These are phyloP conservation scores for Ectemnius continuus DNA, from an alignment of 2,888 invertebrate genomes.

Conservation along the genomic window DNA sequence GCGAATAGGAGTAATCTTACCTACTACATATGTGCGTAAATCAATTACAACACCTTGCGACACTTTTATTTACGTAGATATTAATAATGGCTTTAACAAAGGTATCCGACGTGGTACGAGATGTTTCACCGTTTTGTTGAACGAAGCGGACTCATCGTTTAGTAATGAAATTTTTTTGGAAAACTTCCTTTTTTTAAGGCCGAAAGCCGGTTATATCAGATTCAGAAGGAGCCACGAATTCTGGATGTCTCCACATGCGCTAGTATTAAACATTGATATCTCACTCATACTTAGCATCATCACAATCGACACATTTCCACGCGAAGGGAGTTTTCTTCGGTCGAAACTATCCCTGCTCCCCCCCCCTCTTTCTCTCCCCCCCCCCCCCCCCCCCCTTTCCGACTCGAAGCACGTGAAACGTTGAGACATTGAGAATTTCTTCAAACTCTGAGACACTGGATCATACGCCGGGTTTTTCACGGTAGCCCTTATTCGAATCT, in stretches of 20 bases:
- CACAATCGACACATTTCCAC: neutral
- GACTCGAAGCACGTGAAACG: neutral
- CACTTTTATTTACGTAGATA: slow-evolving; percentile 23
- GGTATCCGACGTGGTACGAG: slow-evolving; percentile 6
- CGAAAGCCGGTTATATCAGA: too few species aligned
- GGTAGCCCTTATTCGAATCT: slow-evolving; percentile 33
- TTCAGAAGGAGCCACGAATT: neutral
- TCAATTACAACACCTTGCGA: slow-evolving; percentile 20
- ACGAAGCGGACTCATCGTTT: slow-evolving; percentile 27
- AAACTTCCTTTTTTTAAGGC: neutral
- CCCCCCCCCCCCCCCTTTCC: too few species aligned
- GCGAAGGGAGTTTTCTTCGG: slow-evolving; percentile 2
- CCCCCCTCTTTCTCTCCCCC: neutral
- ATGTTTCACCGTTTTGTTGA: slow-evolving; percentile 34
- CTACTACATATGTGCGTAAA: slow-evolving; percentile 34
- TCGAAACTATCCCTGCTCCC: neutral
- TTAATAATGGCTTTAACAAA: slow-evolving; percentile 16
- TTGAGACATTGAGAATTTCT: slow-evolving; percentile 2
- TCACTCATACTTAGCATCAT: slow-evolving; percentile 4
- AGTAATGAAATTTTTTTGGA: slow-evolving; percentile 22
- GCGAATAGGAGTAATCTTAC: slow-evolving; percentile 55
- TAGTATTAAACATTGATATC: neutral
- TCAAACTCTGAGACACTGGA: slow-evolving; percentile 4
- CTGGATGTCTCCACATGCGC: neutral
- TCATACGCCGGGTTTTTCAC: slow-evolving; percentile 25